Evolutionary conservation across 2,888 invertebrate species (phyloP), one percentile per base, ranked within the genome.

Genomic region (Drosophila putrida): DNA sequence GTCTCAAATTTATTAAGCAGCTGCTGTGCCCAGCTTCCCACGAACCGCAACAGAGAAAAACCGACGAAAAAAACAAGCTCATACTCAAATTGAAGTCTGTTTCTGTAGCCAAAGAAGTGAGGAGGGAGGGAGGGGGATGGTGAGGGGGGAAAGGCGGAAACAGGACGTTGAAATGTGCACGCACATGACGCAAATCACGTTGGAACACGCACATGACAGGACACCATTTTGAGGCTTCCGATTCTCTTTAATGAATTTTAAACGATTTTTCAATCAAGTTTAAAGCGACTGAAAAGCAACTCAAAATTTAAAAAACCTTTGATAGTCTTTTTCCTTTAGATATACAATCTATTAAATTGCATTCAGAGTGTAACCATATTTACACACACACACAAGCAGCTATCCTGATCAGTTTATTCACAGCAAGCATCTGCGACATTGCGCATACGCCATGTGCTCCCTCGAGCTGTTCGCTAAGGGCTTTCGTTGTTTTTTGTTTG

Each of bases 1-100:
- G 80, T 72, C 72, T 63, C 55, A 63, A 77, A 83, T 82, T 82
- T 83, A 83, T 86, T 82, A 86, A 86, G 72, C 88, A 79, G 70
- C 82, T 81, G 75, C 71, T 63, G 68, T 57, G 50, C 63, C 20
- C 31, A 6, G 9, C 31, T 31, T 9, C 31, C 31, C 31, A 6
- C 31, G 6, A 58, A 57, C 65, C 35, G 44, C 38, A 63, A 59
- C 0, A 50, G 28, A 46, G n/a, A 44, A 46, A 20, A 20, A 20
- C 28, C n/a, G n/a, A n/a, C n/a, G n/a, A 49, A 33, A 38, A 74
- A 28, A 44, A 54, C 27, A 39, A 31, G 28, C 63, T 35, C 67
- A 58, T 53, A 57, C 46, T 58, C 6, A 53, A 63, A 54, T 68
- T 49, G 46, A 57, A 55, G 55, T 43, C 58, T 58, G 38, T 46